Conservation (phyloP, 2,113 vertebrate species). For the Hipposideros armiger region DNA sequence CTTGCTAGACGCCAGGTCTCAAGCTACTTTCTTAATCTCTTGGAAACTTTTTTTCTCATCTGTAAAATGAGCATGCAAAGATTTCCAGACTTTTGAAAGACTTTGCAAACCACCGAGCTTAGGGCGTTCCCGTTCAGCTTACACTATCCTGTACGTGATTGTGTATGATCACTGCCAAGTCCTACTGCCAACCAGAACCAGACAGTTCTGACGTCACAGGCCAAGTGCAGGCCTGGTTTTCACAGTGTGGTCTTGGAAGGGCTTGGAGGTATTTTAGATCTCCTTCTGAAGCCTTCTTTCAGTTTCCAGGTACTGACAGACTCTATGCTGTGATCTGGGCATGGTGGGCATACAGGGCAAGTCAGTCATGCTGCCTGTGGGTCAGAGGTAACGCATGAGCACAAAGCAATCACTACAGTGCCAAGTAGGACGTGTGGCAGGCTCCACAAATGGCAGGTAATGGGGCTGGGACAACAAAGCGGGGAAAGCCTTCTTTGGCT, state of each 20-base stretch:
- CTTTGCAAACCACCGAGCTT: not conserved
- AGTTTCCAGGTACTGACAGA: too few species aligned
- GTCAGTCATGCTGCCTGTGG: too few species aligned
- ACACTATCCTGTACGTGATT: too few species aligned
- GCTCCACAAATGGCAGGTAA: not conserved
- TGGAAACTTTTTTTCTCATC: not conserved
- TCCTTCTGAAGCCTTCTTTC: not conserved
- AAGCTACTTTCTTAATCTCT: not conserved
- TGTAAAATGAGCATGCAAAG: not conserved
- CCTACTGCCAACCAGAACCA: not conserved
- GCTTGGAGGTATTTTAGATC: fast-evolving
- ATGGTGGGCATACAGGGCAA: not conserved
- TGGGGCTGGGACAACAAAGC: fast-evolving
- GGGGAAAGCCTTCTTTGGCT: not conserved
- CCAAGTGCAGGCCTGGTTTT: not conserved
- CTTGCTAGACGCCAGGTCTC: not conserved
- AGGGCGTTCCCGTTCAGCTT: not conserved
- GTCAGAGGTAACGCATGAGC: not conserved
- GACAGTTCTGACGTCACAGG: not conserved
- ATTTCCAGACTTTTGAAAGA: not conserved
- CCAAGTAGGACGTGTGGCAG: not conserved
- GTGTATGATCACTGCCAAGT: not conserved
- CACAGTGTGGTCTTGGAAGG: not conserved
- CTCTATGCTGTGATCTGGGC: not conserved
- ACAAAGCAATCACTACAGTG: fast-evolving